Conservation (phyloP, 2,888 invertebrate species). For the Philereme transversata region DNA sequence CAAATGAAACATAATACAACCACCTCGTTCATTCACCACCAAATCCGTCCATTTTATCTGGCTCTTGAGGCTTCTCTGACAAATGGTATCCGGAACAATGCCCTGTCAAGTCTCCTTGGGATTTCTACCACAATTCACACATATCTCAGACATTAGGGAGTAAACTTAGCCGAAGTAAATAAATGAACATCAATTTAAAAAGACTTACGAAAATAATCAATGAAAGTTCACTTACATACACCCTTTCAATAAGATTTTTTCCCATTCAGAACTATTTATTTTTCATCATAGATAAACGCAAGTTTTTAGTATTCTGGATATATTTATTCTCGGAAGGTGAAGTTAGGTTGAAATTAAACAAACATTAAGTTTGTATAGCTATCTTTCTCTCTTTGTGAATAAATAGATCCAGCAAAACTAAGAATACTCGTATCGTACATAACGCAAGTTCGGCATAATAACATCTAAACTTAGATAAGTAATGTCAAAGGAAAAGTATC, state of each 20-base stretch:
- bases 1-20: conserved; percentile 44
- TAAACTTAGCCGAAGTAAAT: neutral
- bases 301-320: no score
- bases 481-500: conserved; percentile 38
- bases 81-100: conserved; percentile 52
- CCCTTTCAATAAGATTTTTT: no score
- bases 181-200: neutral
- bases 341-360: neutral
- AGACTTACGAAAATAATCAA: no score
- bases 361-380: neutral
- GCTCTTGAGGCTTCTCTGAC: conserved; percentile 60
- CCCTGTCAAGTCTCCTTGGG: conserved; percentile 48
- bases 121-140: conserved; percentile 46
- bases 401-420: conserved; percentile 4
- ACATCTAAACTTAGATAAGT: conserved; percentile 35
- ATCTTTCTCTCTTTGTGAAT: no score
- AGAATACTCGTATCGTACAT: conserved; percentile 22
- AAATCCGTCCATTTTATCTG: conserved; percentile 60
- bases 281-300: no score
- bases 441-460: conserved; percentile 32
- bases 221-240: no score
- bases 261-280: no score
- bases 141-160: conserved; percentile 33
- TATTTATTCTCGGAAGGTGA: neutral
- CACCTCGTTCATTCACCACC: conserved; percentile 44